Percentiles rank a stretch among this genome's conserved stretches.
These are phyloP conservation scores for Polyommatus icarus DNA, from an alignment of 2,888 invertebrate genomes.

Conservation along the genomic window DNA sequence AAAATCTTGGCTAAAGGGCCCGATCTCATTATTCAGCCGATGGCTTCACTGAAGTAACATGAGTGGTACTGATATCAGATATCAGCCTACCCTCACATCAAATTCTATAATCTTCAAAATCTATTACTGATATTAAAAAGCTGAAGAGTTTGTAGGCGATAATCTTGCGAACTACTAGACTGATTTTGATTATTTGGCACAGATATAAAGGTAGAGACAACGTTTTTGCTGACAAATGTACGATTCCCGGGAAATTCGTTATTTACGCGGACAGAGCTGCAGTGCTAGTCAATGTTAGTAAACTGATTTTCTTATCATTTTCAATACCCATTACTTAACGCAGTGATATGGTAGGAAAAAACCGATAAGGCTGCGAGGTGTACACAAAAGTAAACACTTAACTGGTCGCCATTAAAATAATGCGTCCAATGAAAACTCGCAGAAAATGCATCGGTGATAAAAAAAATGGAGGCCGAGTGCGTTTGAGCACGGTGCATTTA, in stretches of 20 bases:
- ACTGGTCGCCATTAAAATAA: constrained; percentile 43
- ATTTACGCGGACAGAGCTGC: too few species aligned
- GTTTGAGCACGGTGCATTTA: constrained; percentile 74
- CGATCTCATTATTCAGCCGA: too few species aligned
- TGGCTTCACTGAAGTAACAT: too few species aligned
- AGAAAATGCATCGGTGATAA: constrained; percentile 79
- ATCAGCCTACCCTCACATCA: too few species aligned
- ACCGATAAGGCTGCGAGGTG: background rate
- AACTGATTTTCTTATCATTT: background rate
- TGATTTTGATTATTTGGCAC: too few species aligned
- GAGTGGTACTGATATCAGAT: too few species aligned
- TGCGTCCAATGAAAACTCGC: constrained; percentile 73
- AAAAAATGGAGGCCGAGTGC: constrained; percentile 74
- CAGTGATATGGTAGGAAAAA: background rate
- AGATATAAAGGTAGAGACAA: background rate
- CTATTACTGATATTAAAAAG: too few species aligned
- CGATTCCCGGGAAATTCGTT: background rate
- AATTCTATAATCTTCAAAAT: too few species aligned
- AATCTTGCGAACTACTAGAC: too few species aligned
- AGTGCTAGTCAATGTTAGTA: background rate
- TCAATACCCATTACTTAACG: background rate
- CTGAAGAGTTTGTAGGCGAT: too few species aligned
- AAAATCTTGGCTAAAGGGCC: too few species aligned
- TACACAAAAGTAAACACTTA: background rate
- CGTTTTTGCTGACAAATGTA: background rate